Conservation (phyloP, 2,888 invertebrate species). For the Eupithecia subumbrata region DNA sequence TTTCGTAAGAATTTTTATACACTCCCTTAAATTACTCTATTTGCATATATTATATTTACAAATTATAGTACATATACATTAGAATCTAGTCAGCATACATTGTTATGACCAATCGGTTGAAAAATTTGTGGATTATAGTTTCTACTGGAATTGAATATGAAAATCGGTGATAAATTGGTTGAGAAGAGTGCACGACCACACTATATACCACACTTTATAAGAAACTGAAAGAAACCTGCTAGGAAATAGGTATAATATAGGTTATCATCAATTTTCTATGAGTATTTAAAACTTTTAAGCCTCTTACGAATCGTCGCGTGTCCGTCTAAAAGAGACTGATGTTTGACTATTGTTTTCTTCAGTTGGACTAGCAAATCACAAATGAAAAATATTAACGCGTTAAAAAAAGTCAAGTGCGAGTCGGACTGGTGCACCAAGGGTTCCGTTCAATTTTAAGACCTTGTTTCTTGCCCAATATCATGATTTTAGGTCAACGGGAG, state of each 20-base stretch:
- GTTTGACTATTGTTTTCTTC: constrained; percentile 44
- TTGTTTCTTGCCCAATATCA: no score
- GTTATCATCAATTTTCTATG: not conserved
- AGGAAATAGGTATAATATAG: not conserved
- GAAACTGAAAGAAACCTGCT: not conserved
- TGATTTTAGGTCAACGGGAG: no score
- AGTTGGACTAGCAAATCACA: no score
- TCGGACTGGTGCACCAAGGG: no score
- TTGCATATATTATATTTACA: no score
- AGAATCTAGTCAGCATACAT: not conserved
- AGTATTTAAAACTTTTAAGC: not conserved
- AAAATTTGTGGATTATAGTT: no score
- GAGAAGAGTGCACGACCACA: not conserved
- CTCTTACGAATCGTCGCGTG: constrained; percentile 39
- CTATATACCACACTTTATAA: not conserved
- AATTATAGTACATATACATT: no score
- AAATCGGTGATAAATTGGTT: not conserved
- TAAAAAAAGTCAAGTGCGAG: not conserved
- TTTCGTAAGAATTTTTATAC: no score
- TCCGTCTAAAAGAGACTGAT: constrained; percentile 61
- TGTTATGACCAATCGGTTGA: no score
- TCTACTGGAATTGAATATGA: not conserved
- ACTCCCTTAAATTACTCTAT: no score
- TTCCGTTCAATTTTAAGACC: no score
- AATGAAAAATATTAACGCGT: not conserved